Evolutionary conservation across 2,888 invertebrate genomes (phyloP).

Genomic region (Macrophya alboannulata): DNA sequence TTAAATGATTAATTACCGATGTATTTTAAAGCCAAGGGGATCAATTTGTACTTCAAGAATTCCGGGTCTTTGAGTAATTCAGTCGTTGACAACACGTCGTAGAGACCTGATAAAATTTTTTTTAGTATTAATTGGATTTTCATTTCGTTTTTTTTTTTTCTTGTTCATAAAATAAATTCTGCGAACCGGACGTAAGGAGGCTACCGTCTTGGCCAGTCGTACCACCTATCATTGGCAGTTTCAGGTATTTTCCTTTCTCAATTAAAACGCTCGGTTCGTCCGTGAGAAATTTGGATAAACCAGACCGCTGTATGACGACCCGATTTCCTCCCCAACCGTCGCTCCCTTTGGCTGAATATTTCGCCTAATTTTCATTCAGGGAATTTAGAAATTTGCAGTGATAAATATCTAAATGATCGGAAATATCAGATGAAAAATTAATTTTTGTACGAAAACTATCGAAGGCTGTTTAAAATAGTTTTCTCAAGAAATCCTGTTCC

Average conservation of each 20-base stretch:
- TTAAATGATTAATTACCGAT: conserved; percentile 65
- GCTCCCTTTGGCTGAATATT: conserved; percentile 25
- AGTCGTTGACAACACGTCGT: conserved; percentile 66
- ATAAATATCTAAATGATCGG: neutral
- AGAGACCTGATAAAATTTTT: conserved; percentile 68
- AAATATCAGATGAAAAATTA: too few relatives aligned
- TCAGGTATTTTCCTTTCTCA: conserved; percentile 69
- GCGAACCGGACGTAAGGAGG: conserved; percentile 78
- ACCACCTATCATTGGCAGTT: conserved; percentile 80
- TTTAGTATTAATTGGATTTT: neutral
- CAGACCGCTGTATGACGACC: conserved; percentile 72
- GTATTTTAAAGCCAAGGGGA: conserved; percentile 66
- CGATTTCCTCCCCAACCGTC: conserved; percentile 72
- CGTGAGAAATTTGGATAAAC: conserved; percentile 67
- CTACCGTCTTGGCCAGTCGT: conserved; percentile 81
- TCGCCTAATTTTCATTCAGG: neutral
- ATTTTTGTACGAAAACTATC: too few relatives aligned
- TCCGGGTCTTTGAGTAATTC: conserved; percentile 65
- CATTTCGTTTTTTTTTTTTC: neutral
- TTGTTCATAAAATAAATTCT: neutral
- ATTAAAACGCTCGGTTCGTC: conserved; percentile 68
- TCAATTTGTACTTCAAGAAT: conserved; percentile 67
- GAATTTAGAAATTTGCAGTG: neutral
- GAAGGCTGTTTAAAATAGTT: too few relatives aligned
- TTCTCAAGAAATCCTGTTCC: neutral